Evolutionary conservation across 2,797 vertebrate genomes (phyloP).

Genomic region (Kryptopterus vitreolus): DNA sequence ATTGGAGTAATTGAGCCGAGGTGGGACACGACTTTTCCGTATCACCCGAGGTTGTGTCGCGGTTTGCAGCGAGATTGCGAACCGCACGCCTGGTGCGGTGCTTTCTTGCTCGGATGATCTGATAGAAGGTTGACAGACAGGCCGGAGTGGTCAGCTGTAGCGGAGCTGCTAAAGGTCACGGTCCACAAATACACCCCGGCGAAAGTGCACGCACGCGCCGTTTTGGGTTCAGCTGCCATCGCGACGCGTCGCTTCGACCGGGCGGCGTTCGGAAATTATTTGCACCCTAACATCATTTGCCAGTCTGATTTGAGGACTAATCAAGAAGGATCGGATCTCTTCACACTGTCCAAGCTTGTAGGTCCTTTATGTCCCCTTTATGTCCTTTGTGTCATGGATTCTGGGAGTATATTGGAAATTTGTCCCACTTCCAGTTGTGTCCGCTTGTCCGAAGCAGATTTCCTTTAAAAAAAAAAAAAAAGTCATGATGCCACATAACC

Average conservation of each 20-base stretch:
- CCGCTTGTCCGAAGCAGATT: neutral
- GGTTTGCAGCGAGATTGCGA: neutral
- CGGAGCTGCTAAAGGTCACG: neutral
- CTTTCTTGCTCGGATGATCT: neutral
- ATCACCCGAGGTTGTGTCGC: neutral
- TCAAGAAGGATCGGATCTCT: neutral
- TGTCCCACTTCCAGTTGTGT: neutral
- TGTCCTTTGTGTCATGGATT: no score
- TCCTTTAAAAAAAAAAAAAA: no score
- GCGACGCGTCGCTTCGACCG: neutral
- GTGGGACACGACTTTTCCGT: neutral
- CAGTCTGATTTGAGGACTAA: neutral
- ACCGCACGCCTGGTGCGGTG: neutral
- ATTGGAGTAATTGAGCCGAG: neutral
- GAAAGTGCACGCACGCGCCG: neutral
- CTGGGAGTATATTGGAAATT: neutral
- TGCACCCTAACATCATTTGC: neutral
- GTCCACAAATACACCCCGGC: neutral
- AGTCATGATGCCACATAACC: neutral
- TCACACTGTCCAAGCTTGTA: neutral
- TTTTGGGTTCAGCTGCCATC: neutral
- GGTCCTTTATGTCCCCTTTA: neutral
- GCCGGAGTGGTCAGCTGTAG: neutral
- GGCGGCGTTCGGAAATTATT: neutral
- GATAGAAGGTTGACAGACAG: neutral